Evolutionary conservation across 2,888 invertebrate species (phyloP).

Genomic region (Linyphia triangularis): DNA sequence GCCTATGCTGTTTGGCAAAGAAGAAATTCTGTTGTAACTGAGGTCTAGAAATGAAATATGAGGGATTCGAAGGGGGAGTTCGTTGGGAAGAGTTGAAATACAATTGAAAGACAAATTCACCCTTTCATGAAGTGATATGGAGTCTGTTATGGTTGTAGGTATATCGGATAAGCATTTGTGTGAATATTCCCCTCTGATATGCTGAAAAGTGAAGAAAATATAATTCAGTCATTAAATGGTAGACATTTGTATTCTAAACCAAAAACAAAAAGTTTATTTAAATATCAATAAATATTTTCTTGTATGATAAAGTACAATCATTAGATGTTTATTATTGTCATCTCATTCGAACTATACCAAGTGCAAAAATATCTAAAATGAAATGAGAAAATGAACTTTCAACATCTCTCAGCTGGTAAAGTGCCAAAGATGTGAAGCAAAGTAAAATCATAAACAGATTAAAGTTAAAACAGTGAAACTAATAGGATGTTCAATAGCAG

Average conservation of each 20-base stretch:
- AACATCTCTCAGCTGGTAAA: no score
- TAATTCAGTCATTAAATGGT: background rate
- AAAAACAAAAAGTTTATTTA: background rate
- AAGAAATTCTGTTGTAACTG: constrained; percentile 79
- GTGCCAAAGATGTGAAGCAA: no score
- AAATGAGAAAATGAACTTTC: no score
- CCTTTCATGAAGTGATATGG: constrained; percentile 79
- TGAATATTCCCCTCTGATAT: constrained; percentile 78
- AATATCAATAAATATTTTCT: background rate
- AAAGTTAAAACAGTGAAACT: no score
- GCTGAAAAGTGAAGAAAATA: constrained; percentile 77
- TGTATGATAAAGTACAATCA: no score
- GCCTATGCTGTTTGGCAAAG: constrained; percentile 79
- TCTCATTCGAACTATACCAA: no score
- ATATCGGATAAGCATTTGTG: constrained; percentile 79
- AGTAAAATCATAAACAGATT: no score
- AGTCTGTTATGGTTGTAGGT: constrained; percentile 79
- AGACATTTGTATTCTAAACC: no score
- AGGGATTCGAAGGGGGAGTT: constrained; percentile 79
- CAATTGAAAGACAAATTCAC: constrained; percentile 79
- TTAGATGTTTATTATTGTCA: no score
- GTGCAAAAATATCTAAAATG: no score
- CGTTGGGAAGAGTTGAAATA: constrained; percentile 79
- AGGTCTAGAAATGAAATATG: constrained; percentile 79
- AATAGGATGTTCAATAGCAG: no score